A percentile compares a stretch with the other conserved stretches of the same genome.
Conservation (phyloP, 2,888 invertebrate genomes). For the Erebia palarica region DNA sequence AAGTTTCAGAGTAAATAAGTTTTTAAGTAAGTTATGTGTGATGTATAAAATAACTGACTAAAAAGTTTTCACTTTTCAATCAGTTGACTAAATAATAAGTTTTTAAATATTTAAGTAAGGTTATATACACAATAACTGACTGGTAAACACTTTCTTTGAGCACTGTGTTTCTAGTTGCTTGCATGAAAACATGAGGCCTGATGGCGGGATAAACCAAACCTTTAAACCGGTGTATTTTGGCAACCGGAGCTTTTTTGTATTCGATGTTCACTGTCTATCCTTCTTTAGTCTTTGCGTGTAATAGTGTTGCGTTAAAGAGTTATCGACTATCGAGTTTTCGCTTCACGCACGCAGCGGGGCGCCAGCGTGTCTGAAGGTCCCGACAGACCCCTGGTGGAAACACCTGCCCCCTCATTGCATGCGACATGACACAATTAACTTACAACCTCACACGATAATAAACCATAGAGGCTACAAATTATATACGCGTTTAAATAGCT, state of each 20-base stretch:
- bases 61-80: no score
- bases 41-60: no score
- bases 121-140: no score
- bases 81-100: no score
- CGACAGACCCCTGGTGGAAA: constrained; percentile 62
- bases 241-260: not conserved
- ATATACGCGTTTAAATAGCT: constrained; percentile 44
- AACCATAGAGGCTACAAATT: constrained; percentile 52
- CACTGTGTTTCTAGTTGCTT: no score
- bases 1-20: no score
- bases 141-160: no score
- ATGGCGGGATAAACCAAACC: not conserved
- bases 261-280: not conserved
- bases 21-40: no score
- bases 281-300: constrained; percentile 42
- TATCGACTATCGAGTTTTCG: constrained; percentile 68
- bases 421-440: constrained; percentile 50
- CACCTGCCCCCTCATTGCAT: constrained; percentile 62
- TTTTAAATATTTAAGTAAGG: no score
- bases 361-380: constrained; percentile 56
- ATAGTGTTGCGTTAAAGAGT: constrained; percentile 56
- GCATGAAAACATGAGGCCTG: not conserved
- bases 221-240: not conserved
- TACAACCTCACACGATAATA: constrained; percentile 53
- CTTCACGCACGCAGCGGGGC: constrained; percentile 68